Base-by-base conservation (phyloP, 2,888 invertebrate genomes). In the Tachina grossa region DNA sequence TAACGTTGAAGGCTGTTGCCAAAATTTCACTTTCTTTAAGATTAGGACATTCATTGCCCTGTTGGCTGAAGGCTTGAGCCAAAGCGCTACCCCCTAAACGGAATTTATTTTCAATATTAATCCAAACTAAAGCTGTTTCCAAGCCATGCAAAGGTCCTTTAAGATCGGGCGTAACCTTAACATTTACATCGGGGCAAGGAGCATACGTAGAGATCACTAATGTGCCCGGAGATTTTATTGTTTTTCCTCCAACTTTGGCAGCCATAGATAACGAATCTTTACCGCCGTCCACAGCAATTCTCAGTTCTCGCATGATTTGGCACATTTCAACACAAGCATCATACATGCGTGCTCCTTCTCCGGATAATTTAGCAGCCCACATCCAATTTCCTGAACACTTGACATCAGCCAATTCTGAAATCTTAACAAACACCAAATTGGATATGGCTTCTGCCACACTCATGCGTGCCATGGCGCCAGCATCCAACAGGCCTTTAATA, bases 341-440 rank as follows among this genome's bases (percentile, higher is more conserved):
- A 86, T 96, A 96, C 41, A 99, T 93, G 16, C 96, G 95, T 2
- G 97, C 97, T 1, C 99, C 99, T 92, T 98, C 99, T 0, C 97
- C 97, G 0, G 97, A 96, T 19, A 98, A 93, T 93, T 99, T 99
- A 13, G 99, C 99, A 0, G 98, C 96, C 99, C 99, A 99, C 99
- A 99, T 99, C 99, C 99, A 99, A 93, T 99, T 99, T n/a, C 98
- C 99, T 55, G 98, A 98, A 92, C 99, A 99, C 93, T 99, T 99
- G 1, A 99, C 96, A 93, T 99, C 99, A 93, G 96, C 94, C 31
- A 96, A 89, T 77, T 94, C 94, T 0, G 94, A 93, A 68, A 96
- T 95, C 43, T 94, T 94, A 1, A 95, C 95, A 90, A 96, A 96
- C 0, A 96, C 98, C 87, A 99, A 94, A 93, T 99, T 99, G 66